phyloP scores from a whole-genome alignment of 2,888 invertebrate species.

The Cosmia pyralina region DNA sequence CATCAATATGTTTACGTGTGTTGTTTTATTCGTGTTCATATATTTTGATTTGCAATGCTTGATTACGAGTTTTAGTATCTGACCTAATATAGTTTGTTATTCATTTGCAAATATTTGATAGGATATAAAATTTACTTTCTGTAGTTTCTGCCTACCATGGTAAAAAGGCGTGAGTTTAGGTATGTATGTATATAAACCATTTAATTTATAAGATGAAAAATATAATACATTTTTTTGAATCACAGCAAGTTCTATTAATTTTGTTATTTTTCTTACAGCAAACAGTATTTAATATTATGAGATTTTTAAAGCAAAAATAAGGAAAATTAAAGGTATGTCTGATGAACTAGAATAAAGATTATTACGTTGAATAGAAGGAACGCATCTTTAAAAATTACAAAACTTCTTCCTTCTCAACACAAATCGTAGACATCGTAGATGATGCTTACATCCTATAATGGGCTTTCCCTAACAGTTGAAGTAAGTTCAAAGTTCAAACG shows the following conservation, averaged over 20 bases:
- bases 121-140: not conserved
- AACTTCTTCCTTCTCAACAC: not conserved
- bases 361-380: not conserved
- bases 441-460: not conserved
- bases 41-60: constrained; percentile 8
- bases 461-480: constrained; percentile 16
- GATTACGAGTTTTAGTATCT: not conserved
- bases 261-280: too few species aligned
- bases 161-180: not conserved
- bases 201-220: not conserved
- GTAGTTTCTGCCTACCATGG: not conserved
- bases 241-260: not conserved
- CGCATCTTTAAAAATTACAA: not conserved
- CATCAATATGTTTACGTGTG: constrained; percentile 42
- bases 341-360: not conserved
- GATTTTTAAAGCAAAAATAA: not conserved
- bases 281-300: not conserved
- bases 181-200: not conserved
- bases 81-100: not conserved
- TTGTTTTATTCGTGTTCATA: not conserved
- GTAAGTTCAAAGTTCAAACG: constrained; percentile 39
- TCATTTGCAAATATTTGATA: not conserved
- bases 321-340: too few species aligned
- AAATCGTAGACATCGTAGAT: not conserved
- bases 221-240: not conserved